phyloP scores from a whole-genome alignment of 2,113 vertebrate genomes.

The Dasyprocta punctata region DNA sequence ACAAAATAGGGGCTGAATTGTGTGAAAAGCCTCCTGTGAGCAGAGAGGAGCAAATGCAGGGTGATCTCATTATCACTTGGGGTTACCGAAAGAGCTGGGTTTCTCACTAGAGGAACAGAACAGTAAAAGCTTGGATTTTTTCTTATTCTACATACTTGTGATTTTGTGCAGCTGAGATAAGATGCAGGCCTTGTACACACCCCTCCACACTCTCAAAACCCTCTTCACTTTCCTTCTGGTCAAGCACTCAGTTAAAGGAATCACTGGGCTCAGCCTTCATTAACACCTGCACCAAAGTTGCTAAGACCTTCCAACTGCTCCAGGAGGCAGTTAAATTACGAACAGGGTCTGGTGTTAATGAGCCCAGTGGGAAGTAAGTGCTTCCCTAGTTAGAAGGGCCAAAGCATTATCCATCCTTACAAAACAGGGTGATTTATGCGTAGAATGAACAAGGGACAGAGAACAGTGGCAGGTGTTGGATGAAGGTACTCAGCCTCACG shows the following conservation, averaged over 20 bases:
- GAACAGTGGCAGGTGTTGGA: neutral
- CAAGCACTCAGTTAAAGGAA: neutral
- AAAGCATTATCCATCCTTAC: constrained; percentile 44
- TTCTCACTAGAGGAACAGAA: neutral
- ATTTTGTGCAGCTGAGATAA: neutral
- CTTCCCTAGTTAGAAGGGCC: neutral
- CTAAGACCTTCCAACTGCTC: neutral
- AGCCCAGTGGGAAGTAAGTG: neutral
- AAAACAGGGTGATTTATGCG: constrained; percentile 32
- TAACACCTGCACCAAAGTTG: neutral
- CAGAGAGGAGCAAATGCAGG: neutral
- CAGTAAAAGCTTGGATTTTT: neutral
- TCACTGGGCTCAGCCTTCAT: neutral
- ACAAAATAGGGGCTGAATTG: neutral
- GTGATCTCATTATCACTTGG: neutral
- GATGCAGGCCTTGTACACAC: no score
- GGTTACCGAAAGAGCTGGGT: neutral
- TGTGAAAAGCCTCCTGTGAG: neutral
- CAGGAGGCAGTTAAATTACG: neutral
- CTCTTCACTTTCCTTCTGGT: neutral
- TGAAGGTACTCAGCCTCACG: rapidly evolving
- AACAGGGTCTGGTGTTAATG: neutral
- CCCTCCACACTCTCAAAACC: neutral
- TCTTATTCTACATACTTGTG: neutral
- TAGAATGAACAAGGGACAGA: neutral